phyloP scores from a whole-genome alignment of 2,113 vertebrate species.

The Oriolus oriolus region DNA sequence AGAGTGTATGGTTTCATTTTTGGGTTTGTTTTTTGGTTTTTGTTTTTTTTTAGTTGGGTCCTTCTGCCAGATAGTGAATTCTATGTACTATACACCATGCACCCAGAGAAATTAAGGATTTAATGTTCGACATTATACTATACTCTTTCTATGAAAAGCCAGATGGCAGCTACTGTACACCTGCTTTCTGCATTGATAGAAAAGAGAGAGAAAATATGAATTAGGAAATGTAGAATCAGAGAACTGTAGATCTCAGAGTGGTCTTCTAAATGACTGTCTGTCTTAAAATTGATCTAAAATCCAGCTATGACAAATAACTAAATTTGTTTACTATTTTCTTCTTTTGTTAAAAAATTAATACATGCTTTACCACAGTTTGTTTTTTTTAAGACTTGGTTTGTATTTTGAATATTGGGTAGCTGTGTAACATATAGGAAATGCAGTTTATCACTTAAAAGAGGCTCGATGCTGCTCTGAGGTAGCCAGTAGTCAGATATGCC shows the following conservation, averaged over 20 bases:
- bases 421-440: not conserved
- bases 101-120: not conserved
- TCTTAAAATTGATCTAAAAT: not conserved
- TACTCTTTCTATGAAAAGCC: not conserved
- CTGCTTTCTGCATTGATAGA: not conserved
- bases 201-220: not conserved
- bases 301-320: not conserved
- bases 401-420: not conserved
- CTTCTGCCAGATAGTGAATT: not conserved
- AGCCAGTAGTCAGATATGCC: not conserved
- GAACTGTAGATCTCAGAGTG: not conserved
- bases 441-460: not conserved
- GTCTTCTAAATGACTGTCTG: not conserved
- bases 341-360: not conserved
- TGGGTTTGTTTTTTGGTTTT: too few relatives aligned
- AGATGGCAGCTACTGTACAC: not conserved
- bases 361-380: not conserved
- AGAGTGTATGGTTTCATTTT: not conserved
- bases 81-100: not conserved
- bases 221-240: not conserved
- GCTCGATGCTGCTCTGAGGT: not conserved
- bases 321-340: not conserved
- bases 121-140: not conserved
- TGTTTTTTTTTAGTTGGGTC: not conserved
- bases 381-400: not conserved